Base-by-base conservation (phyloP, 2,797 vertebrate species). In the Channallabes apus region DNA sequence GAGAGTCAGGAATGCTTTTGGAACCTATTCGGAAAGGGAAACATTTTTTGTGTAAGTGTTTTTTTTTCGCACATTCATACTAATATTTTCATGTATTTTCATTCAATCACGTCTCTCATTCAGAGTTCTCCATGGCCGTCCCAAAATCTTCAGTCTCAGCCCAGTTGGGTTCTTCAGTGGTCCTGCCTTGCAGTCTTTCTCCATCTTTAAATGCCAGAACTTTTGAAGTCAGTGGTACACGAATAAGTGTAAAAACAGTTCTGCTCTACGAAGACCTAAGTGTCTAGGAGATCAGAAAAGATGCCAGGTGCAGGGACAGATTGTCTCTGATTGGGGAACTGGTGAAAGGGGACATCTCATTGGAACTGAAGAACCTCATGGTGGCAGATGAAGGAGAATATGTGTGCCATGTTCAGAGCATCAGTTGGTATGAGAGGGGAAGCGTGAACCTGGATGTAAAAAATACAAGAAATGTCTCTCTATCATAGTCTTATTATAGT, bases 301-400 rank as follows among this genome's bases (percentile, higher is more conserved):
- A 24, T 4, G 3, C 5, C 1, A 22, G 46, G 22, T 15, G 46
- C 72, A 54, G 15, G 46, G 24, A 18, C 46, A 75, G 72, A 54
- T 46, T 75, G 72, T 54, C 72, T 75, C 72, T 75, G 46, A 75
- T 29, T 29, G 72, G 72, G 15, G 72, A 54, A 17, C 14, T 75
- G 72, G 46, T 29, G 46, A 54, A 75, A 17, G 46, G 72, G 72
- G 54, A 27, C 2, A 6, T 75, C 41, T 75, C 72, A 18, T 3
- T 75, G 72, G 54, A 75, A 54, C 46, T 75, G n/a, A 46, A 75
- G 24, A 27, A 54, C 46, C 24, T 75, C 24, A 75, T 6, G 4
- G 6, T 9, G 18, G 46, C 1, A 0, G 72, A 75, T 15, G 4
- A n/a, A 3, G 72, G 72, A 54, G 72, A 54, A 27, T 75, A 75